Conservation (phyloP, 2,113 vertebrate species). For the Silurus meridionalis region DNA sequence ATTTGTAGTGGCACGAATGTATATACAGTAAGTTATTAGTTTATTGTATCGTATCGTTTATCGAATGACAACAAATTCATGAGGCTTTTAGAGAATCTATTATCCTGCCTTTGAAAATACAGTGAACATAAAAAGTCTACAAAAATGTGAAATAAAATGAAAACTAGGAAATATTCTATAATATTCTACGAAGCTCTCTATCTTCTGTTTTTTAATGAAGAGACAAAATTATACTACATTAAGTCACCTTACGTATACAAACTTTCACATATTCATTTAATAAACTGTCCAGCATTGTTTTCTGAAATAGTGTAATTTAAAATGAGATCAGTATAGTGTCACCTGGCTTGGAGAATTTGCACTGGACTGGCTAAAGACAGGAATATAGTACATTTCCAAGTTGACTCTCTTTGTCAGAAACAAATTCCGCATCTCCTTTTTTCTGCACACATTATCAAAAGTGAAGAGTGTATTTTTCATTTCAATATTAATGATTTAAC, state of each 20-base stretch:
- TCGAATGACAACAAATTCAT: no score
- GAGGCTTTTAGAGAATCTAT: no score
- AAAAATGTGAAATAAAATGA: neutral
- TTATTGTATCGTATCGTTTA: no score
- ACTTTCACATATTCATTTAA: neutral
- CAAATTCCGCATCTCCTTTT: slow-evolving; percentile 73
- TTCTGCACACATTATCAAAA: slow-evolving; percentile 64
- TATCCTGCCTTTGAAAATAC: no score
- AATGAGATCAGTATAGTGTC: slow-evolving; percentile 1
- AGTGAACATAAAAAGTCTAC: neutral
- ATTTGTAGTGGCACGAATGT: neutral
- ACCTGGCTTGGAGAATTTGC: slow-evolving; percentile 48
- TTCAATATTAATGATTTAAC: neutral
- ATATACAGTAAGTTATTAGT: no score
- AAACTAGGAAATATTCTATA: neutral
- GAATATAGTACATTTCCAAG: slow-evolving; percentile 83
- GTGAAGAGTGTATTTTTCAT: neutral
- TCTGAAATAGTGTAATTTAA: neutral
- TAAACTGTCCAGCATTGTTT: neutral
- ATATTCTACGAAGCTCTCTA: neutral
- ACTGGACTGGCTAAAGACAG: slow-evolving; percentile 57
- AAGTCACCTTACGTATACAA: neutral
- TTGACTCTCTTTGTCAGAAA: slow-evolving; percentile 78
- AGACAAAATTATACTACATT: neutral
- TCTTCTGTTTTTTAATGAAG: neutral